These are phyloP conservation scores for Xestia c-nigrum DNA, from an alignment of 2,888 invertebrate species.

Conservation along the genomic window DNA sequence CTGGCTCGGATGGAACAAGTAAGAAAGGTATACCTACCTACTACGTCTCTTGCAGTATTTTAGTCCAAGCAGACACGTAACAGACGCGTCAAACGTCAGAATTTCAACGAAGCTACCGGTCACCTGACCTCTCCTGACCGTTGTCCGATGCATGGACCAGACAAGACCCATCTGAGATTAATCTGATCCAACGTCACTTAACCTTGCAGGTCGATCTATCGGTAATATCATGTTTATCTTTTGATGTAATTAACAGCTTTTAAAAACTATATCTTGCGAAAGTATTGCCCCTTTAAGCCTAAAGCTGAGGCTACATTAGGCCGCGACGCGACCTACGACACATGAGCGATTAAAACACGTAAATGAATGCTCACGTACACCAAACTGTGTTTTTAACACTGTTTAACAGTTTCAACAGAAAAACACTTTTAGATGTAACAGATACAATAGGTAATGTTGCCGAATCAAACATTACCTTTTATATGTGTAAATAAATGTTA, in stretches of 20 bases:
- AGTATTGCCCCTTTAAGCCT: background rate
- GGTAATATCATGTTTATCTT: background rate
- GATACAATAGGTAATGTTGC: too few relatives aligned
- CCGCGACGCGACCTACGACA: too few relatives aligned
- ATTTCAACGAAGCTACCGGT: background rate
- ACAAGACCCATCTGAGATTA: background rate
- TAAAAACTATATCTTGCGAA: background rate
- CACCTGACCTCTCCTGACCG: background rate
- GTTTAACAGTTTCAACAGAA: too few relatives aligned
- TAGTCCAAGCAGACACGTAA: background rate
- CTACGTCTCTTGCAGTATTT: background rate
- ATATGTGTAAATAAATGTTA: too few relatives aligned
- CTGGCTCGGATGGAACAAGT: background rate
- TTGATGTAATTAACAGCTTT: background rate
- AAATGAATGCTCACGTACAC: too few relatives aligned
- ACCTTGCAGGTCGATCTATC: background rate
- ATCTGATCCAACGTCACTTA: constrained; percentile 18
- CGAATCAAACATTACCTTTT: too few relatives aligned
- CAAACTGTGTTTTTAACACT: too few relatives aligned
- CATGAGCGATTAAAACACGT: too few relatives aligned
- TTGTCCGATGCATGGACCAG: background rate
- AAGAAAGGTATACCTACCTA: background rate
- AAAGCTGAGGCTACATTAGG: too few relatives aligned
- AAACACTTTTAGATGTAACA: too few relatives aligned
- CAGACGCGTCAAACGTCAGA: background rate